Percentiles rank a stretch among this genome's conserved stretches.
phyloP scores from a whole-genome alignment of 1,140 invertebrate genomes.

The Latrodectus geometricus region DNA sequence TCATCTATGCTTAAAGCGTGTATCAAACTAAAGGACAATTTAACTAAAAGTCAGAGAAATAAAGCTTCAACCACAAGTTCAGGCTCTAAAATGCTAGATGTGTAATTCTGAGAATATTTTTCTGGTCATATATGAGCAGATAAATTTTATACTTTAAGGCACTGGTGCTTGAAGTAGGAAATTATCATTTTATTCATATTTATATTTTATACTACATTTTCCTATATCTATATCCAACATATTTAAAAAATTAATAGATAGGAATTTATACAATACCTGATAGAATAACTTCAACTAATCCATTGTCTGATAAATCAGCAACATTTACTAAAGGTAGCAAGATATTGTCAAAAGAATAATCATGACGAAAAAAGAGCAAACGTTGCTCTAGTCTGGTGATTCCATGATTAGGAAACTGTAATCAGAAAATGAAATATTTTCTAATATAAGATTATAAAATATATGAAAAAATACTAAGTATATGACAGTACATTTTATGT shows the following conservation, averaged over 20 bases:
- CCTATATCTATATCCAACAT: neutral
- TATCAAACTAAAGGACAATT: too few species aligned
- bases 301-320: conserved; percentile 91
- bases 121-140: neutral
- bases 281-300: conserved; percentile 92
- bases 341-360: conserved; percentile 91
- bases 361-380: conserved; percentile 92
- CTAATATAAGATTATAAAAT: too few species aligned
- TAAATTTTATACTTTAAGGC: neutral
- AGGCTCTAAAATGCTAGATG: too few species aligned
- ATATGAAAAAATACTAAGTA: too few species aligned
- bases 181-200: neutral
- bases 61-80: too few species aligned
- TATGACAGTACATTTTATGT: too few species aligned
- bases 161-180: neutral
- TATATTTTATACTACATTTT: neutral
- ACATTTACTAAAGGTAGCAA: conserved; percentile 82
- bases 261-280: conserved; percentile 75
- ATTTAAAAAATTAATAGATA: neutral
- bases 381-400: conserved; percentile 87
- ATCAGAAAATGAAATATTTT: conserved; percentile 40
- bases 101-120: too few species aligned
- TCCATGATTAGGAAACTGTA: conserved; percentile 92
- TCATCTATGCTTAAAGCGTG: too few species aligned
- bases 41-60: too few species aligned